These are phyloP conservation scores for Thumatha senex DNA, from an alignment of 2,888 invertebrate genomes.

Conservation along the genomic window DNA sequence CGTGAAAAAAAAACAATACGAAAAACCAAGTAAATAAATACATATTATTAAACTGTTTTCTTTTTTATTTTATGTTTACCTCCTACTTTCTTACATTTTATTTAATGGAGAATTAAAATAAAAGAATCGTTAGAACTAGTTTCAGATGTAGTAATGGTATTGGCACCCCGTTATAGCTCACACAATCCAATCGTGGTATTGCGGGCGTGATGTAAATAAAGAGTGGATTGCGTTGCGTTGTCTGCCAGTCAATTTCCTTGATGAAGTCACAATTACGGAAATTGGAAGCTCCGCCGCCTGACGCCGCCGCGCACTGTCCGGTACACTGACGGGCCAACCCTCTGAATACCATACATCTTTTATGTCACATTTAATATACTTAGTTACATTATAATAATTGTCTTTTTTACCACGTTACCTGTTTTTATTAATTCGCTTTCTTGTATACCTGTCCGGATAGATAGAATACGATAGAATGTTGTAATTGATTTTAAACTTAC, in stretches of 20 bases:
- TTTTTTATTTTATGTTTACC: too few species aligned
- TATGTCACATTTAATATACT: slow-evolving; percentile 32
- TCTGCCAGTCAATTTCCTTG: slow-evolving; percentile 77
- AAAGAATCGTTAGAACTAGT: slow-evolving; percentile 39
- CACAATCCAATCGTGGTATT: slow-evolving; percentile 49
- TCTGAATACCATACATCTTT: slow-evolving; percentile 35
- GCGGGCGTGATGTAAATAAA: slow-evolving; percentile 56
- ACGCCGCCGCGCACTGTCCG: slow-evolving; percentile 23
- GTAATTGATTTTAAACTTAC: too few species aligned
- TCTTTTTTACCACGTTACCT: too few species aligned
- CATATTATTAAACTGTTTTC: too few species aligned
- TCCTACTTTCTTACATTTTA: too few species aligned
- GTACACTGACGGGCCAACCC: slow-evolving; percentile 12
- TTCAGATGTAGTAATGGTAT: slow-evolving; percentile 39
- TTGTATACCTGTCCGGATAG: too few species aligned
- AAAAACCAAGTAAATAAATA: too few species aligned
- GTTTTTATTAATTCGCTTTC: too few species aligned
- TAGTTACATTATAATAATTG: slow-evolving; percentile 35
- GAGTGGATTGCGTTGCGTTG: slow-evolving; percentile 62
- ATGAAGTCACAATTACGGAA: slow-evolving; percentile 80
- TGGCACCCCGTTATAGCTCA: slow-evolving; percentile 43
- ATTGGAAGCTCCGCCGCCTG: slow-evolving; percentile 61
- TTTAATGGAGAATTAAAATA: slow-evolving; percentile 13
- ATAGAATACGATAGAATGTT: too few species aligned
- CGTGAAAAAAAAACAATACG: too few species aligned